phyloP scores from a whole-genome alignment of 2,797 vertebrate species.

The Parambassis ranga region DNA sequence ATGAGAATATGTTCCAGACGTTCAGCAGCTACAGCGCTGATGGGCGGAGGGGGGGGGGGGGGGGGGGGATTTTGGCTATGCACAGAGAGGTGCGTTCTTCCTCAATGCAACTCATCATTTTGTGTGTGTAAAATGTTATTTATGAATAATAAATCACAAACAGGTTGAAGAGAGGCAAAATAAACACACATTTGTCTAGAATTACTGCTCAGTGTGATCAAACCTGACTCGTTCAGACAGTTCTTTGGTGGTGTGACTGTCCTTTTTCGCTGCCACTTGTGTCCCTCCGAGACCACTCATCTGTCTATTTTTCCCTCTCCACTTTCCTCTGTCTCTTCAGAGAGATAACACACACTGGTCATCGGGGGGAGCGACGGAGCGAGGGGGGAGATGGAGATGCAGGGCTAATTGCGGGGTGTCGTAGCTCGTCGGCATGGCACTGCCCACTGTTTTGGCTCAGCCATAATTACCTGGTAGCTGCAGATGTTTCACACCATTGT shows the following conservation, averaged over 20 bases:
- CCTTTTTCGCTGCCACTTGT: background rate
- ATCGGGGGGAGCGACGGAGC: constrained; percentile 33
- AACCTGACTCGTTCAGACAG: background rate
- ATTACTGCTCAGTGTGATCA: background rate
- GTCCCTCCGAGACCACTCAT: constrained; percentile 30
- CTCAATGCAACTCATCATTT: no score
- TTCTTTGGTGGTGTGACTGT: background rate
- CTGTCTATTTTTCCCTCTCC: constrained; percentile 20
- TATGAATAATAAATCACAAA: background rate
- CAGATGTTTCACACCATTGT: constrained; percentile 99
- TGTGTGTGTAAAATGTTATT: no score
- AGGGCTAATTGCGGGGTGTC: constrained; percentile 68
- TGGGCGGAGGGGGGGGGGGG: no score
- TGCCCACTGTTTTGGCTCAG: constrained; percentile 66
- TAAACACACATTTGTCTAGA: background rate
- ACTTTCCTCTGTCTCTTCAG: constrained; percentile 33
- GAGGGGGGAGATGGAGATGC: constrained; percentile 46
- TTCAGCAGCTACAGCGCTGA: no score
- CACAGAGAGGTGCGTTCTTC: no score
- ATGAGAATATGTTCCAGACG: no score
- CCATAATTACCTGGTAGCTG: constrained; percentile 95
- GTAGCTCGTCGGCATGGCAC: constrained; percentile 35
- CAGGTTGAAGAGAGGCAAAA: background rate
- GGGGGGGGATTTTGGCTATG: no score
- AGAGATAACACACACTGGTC: constrained; percentile 53